These are phyloP conservation scores for Rhimphoctona megacephalus DNA, from an alignment of 2,888 invertebrate genomes.

Conservation along the genomic window DNA sequence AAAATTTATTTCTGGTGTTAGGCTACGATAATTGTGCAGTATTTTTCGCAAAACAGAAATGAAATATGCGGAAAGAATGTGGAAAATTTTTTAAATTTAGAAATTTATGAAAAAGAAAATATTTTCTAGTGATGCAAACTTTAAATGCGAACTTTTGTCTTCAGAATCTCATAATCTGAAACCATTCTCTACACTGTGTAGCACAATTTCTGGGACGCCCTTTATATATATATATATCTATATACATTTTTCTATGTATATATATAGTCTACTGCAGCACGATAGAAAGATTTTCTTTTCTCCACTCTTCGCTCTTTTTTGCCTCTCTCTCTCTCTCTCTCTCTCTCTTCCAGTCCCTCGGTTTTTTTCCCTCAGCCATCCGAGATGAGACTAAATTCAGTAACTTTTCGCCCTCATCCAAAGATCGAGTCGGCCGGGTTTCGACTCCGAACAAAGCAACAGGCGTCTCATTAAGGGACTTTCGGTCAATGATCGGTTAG, in stretches of 20 bases:
- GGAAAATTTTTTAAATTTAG: background rate
- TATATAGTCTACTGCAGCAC: conserved; percentile 16
- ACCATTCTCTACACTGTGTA: background rate
- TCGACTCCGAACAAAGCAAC: conserved; percentile 33
- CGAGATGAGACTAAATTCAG: conserved; percentile 37
- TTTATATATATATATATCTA: conserved; percentile 1
- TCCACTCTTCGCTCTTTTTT: conserved; percentile 1
- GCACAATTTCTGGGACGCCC: background rate
- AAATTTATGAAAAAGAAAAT: background rate
- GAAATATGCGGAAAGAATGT: background rate
- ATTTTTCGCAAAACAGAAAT: background rate
- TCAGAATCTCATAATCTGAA: background rate
- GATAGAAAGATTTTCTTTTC: conserved; percentile 53
- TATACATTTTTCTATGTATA: background rate
- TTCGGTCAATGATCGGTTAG: conserved; percentile 25
- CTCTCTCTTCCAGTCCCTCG: conserved; percentile 15
- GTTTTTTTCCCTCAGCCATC: background rate
- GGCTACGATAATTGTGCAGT: background rate
- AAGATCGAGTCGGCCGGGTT: conserved; percentile 25
- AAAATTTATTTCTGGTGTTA: too few species aligned
- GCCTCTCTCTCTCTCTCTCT: conserved; percentile 7
- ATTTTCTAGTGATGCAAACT: background rate
- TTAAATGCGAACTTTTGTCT: background rate
- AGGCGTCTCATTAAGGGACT: conserved; percentile 31
- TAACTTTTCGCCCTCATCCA: conserved; percentile 43